These are phyloP conservation scores for Xylophagus ater DNA, from an alignment of 2,888 invertebrate genomes.

Conservation along the genomic window DNA sequence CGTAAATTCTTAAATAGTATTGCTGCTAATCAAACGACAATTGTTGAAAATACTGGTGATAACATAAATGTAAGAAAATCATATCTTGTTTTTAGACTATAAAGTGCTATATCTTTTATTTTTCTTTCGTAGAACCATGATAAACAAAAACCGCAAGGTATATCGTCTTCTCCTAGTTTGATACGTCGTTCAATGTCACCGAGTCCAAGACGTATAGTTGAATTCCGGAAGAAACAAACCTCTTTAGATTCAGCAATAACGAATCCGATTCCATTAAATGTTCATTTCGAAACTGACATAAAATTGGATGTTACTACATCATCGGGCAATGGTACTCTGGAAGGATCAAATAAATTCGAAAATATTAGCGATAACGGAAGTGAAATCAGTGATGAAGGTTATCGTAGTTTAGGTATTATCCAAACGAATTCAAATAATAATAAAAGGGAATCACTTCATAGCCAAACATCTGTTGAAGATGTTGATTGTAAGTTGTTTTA, in stretches of 20 bases:
- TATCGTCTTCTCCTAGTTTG: slow-evolving; percentile 28
- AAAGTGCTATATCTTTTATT: too few relatives aligned
- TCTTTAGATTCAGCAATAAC: slow-evolving; percentile 26
- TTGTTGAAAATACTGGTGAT: background rate
- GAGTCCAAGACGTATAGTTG: slow-evolving; percentile 33
- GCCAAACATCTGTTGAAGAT: slow-evolving; percentile 61
- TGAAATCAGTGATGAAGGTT: slow-evolving; percentile 76
- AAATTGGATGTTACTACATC: too few relatives aligned
- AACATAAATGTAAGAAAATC: slow-evolving; percentile 11
- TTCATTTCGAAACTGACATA: too few relatives aligned
- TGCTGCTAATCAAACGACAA: background rate
- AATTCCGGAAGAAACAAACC: slow-evolving; percentile 34
- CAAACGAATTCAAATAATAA: slow-evolving; percentile 34
- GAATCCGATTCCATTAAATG: too few relatives aligned
- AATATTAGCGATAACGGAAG: slow-evolving; percentile 69
- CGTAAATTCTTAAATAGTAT: slow-evolving; percentile 36
- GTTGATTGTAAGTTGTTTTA: too few relatives aligned
- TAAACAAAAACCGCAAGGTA: too few relatives aligned
- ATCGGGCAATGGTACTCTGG: slow-evolving; percentile 3
- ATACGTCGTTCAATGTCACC: slow-evolving; percentile 37
- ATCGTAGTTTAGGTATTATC: slow-evolving; percentile 64
- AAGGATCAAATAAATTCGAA: slow-evolving; percentile 36
- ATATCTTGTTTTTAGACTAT: too few relatives aligned
- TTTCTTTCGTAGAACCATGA: background rate
- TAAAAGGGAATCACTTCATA: slow-evolving; percentile 56